Evolutionary conservation across 2,797 vertebrate species (phyloP).

Genomic region (Balearica regulorum): DNA sequence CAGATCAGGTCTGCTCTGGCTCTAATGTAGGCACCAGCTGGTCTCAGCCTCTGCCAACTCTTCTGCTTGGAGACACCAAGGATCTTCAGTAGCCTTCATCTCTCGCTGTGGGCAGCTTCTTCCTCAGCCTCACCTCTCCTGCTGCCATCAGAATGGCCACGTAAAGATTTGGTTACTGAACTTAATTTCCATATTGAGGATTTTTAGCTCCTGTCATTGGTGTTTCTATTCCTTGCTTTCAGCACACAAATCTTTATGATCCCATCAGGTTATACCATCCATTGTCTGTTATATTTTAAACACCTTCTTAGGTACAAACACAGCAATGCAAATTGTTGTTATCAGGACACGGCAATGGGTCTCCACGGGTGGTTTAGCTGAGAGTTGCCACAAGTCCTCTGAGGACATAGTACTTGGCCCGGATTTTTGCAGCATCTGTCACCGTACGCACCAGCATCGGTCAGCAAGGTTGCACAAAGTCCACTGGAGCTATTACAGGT

Average conservation of each 20-base stretch:
- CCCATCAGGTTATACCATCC: not conserved
- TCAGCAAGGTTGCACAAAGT: not conserved
- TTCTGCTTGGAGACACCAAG: not conserved
- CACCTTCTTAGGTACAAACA: not conserved
- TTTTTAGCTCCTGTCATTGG: not conserved
- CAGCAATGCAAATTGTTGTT: not conserved
- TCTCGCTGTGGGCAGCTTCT: not conserved
- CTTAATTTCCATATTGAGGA: not conserved
- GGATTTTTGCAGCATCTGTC: not conserved
- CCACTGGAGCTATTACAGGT: not conserved
- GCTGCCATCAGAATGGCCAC: not conserved
- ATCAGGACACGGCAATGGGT: not conserved
- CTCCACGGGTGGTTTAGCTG: not conserved
- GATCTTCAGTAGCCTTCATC: not conserved
- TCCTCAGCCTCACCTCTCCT: not conserved
- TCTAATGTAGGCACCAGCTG: not conserved
- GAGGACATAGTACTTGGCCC: not conserved
- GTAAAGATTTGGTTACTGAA: not conserved
- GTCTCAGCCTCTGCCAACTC: not conserved
- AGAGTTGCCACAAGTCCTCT: not conserved
- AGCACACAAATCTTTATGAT: not conserved
- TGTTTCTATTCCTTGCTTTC: not conserved
- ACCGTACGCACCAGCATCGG: fast-evolving
- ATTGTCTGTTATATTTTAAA: not conserved
- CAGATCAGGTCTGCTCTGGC: not conserved